These are phyloP conservation scores for Rousettus leschenaultii DNA, from an alignment of 2,113 vertebrate species.

Conservation along the genomic window DNA sequence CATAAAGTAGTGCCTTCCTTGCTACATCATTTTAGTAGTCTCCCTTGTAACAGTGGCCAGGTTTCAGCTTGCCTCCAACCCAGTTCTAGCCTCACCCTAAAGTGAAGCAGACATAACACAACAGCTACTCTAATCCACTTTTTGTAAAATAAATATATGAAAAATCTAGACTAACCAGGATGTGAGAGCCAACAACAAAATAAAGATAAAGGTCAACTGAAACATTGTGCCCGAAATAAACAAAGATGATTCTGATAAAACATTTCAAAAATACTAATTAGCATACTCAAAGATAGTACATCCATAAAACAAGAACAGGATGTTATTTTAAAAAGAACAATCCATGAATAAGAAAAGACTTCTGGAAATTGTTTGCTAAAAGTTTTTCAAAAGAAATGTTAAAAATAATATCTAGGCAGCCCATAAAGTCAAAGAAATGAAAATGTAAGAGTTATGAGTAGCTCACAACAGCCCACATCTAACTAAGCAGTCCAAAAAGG, in stretches of 20 bases:
- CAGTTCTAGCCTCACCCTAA: background rate
- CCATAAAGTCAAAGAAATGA: background rate
- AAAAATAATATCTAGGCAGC: background rate
- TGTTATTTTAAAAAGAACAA: background rate
- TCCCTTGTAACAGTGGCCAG: background rate
- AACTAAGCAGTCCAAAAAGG: background rate
- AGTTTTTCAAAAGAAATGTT: background rate
- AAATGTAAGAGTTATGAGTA: background rate
- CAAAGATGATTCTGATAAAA: background rate
- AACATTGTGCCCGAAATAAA: background rate
- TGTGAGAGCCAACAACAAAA: background rate
- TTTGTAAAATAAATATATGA: background rate
- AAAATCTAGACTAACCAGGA: background rate
- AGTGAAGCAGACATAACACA: background rate
- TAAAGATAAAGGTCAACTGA: background rate
- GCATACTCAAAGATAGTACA: background rate
- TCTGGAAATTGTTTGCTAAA: background rate
- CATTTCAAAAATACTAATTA: background rate
- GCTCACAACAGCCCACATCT: background rate
- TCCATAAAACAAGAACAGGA: background rate
- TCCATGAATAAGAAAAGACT: background rate
- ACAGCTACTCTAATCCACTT: background rate
- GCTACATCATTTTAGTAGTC: background rate
- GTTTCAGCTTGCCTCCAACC: background rate
- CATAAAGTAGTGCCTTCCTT: background rate